Conservation (phyloP, 2,113 vertebrate species). For the Antechinus flavipes region DNA sequence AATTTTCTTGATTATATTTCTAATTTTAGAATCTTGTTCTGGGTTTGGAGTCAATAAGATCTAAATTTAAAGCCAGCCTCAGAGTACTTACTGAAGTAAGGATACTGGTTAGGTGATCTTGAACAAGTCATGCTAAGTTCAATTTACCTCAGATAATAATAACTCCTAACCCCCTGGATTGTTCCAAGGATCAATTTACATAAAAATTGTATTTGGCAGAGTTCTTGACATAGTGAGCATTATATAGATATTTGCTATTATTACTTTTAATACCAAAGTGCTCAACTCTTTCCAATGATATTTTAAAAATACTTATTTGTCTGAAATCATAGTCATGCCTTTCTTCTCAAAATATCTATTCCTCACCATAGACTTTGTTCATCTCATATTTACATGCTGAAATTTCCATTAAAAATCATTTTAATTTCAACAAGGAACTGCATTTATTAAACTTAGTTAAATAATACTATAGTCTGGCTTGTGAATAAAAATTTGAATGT, state of each 20-base stretch:
- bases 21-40: neutral
- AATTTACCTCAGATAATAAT: neutral
- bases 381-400: neutral
- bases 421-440: neutral
- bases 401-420: neutral
- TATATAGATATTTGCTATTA: neutral
- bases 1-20: neutral
- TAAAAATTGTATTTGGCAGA: neutral
- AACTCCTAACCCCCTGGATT: neutral
- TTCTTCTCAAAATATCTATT: neutral
- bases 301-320: neutral
- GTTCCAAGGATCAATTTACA: neutral
- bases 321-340: neutral
- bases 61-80: too few relatives aligned
- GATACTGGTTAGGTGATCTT: too few relatives aligned
- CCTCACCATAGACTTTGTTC: neutral
- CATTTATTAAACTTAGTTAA: neutral
- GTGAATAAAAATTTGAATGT: neutral
- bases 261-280: neutral
- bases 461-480: neutral
- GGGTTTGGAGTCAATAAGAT: neutral
- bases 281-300: neutral
- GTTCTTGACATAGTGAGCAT: neutral
- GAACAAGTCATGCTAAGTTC: too few relatives aligned
- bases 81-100: too few relatives aligned